Evolutionary conservation across 2,888 invertebrate species (phyloP).

Genomic region (Eilema griseolum): DNA sequence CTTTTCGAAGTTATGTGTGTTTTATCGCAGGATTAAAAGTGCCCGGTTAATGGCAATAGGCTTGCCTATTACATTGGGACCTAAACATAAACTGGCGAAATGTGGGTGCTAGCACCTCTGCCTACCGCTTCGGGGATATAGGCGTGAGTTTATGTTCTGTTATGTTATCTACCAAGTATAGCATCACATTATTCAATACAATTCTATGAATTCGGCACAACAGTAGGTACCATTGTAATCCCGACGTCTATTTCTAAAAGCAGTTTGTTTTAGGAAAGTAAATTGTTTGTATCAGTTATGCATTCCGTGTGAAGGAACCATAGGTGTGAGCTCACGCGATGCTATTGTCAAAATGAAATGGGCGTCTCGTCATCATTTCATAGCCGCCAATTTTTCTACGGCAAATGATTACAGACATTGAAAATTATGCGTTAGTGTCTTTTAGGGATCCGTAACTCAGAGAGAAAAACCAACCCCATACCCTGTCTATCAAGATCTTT

Average conservation of each 20-base stretch:
- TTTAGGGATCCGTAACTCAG: neutral
- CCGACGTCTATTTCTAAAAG: conserved; percentile 34
- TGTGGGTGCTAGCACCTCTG: no score
- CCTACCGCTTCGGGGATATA: no score
- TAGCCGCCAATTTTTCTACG: conserved; percentile 31
- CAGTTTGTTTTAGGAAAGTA: conserved; percentile 45
- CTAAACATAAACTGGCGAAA: no score
- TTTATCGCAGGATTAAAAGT: no score
- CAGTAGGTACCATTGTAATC: conserved; percentile 18
- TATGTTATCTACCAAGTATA: no score
- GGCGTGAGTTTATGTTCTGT: no score
- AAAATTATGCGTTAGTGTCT: conserved; percentile 12
- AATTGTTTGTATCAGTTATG: conserved; percentile 65
- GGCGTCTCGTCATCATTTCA: conserved; percentile 51
- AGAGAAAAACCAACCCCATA: neutral
- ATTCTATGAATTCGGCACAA: conserved; percentile 8
- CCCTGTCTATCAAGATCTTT: neutral
- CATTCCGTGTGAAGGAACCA: conserved; percentile 70
- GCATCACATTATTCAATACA: neutral
- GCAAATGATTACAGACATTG: conserved; percentile 28
- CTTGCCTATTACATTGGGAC: no score
- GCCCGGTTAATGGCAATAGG: no score
- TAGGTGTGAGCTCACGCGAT: conserved; percentile 70
- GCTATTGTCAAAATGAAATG: conserved; percentile 60
- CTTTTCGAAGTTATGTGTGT: no score